A percentile compares a stretch with the other conserved stretches of the same genome.
phyloP scores from a whole-genome alignment of 2,113 vertebrate genomes.

The Amphiprion percula region DNA sequence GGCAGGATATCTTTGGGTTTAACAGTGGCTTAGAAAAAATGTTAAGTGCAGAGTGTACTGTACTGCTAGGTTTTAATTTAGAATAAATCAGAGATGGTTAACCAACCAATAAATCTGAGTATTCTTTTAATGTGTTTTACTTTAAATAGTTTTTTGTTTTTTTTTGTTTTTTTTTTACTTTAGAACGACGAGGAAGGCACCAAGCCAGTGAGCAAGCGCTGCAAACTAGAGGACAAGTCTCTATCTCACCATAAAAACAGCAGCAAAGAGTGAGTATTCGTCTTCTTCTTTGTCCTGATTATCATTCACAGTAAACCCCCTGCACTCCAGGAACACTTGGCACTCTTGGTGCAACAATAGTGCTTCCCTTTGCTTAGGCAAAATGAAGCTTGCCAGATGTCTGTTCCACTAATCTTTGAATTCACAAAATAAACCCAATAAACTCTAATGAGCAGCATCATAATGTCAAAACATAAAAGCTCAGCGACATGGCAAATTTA shows the following conservation, averaged over 20 bases:
- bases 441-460: neutral
- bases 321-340: conserved; percentile 15
- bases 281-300: neutral
- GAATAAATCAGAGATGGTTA: neutral
- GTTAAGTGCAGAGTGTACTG: neutral
- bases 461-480: conserved; percentile 1
- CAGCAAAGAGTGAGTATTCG: conserved; percentile 93
- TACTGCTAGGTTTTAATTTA: neutral
- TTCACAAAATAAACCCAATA: conserved; percentile 22
- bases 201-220: conserved; percentile 92
- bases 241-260: conserved; percentile 90
- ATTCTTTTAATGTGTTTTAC: neutral
- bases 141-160: too few species aligned
- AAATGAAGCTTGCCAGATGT: too few species aligned
- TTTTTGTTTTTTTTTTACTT: conserved; percentile 2
- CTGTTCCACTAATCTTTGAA: neutral
- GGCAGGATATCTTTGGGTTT: neutral
- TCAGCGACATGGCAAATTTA: conserved; percentile 1
- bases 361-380: conserved; percentile 7
- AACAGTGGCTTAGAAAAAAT: neutral
- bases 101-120: neutral
- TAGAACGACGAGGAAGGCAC: conserved; percentile 92
- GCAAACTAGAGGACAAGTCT: conserved; percentile 93
- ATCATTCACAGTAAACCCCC: conserved; percentile 13
- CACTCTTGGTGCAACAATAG: conserved; percentile 3